These are phyloP conservation scores for Thamnophis elegans DNA, from an alignment of 2,797 vertebrate genomes.

Conservation along the genomic window DNA sequence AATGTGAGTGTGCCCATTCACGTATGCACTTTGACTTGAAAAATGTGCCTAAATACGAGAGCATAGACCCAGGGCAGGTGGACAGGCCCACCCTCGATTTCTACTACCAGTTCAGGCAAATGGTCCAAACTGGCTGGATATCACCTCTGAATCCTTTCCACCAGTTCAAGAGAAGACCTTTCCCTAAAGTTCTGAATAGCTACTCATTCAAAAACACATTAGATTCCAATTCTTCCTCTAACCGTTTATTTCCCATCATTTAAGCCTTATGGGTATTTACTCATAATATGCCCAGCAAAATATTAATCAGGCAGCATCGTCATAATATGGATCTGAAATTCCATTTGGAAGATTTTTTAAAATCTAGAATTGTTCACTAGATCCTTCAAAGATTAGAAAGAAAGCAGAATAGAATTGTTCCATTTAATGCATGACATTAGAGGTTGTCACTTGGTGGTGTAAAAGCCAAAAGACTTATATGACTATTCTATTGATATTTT, in stretches of 20 bases:
- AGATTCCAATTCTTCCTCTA: not conserved
- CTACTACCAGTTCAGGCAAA: too few relatives aligned
- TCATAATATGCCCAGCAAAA: not conserved
- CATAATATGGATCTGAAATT: not conserved
- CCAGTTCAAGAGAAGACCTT: not conserved
- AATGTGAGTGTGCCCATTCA: too few relatives aligned
- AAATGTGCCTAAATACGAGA: too few relatives aligned
- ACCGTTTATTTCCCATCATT: not conserved
- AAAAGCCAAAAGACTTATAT: not conserved
- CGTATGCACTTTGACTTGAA: too few relatives aligned
- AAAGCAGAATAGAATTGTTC: not conserved
- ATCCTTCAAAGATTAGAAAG: not conserved
- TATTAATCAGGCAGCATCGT: not conserved
- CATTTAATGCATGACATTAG: not conserved
- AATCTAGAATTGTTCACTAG: not conserved
- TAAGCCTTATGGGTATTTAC: not conserved
- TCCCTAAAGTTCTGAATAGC: not conserved
- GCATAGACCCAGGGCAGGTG: too few relatives aligned
- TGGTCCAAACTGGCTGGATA: too few relatives aligned
- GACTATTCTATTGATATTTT: not conserved
- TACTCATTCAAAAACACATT: not conserved
- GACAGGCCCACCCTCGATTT: too few relatives aligned
- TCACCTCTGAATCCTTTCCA: too few relatives aligned
- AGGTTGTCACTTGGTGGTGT: not conserved
- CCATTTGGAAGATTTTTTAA: too few relatives aligned